Conservation (phyloP, 1,140 invertebrate species). For the Orchestia grillus region DNA sequence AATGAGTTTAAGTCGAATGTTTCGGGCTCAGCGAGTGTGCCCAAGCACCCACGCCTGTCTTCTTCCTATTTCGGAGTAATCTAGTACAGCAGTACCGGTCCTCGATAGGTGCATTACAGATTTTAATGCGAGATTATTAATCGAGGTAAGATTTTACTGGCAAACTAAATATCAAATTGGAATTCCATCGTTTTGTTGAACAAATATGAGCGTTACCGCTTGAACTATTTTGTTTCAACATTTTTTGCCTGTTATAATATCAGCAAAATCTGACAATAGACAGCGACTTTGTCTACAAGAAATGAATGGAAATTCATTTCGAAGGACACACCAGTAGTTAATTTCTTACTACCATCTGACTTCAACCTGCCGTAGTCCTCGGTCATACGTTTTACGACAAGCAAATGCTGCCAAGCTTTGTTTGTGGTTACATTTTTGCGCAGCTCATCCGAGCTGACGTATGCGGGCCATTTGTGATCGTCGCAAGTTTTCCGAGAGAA, state of each 20-base stretch:
- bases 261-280: background rate
- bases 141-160: background rate
- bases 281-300: background rate
- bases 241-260: background rate
- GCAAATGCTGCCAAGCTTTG: slow-evolving; percentile 8
- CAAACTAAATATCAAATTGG: background rate
- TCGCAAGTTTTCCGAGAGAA: slow-evolving; percentile 38
- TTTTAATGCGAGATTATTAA: background rate
- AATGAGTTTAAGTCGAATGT: too few relatives aligned
- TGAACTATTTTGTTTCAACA: background rate
- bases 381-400: background rate
- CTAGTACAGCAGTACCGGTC: too few relatives aligned
- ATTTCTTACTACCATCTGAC: background rate
- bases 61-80: too few relatives aligned
- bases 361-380: background rate
- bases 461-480: slow-evolving; percentile 42
- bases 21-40: too few relatives aligned
- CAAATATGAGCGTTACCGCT: background rate
- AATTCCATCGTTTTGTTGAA: background rate
- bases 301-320: background rate
- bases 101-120: too few relatives aligned
- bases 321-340: background rate
- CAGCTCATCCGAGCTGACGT: slow-evolving; percentile 32
- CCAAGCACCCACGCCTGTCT: too few relatives aligned
- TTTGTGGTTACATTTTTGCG: slow-evolving; percentile 34